A percentile compares a stretch with the other conserved stretches of the same genome.
Evolutionary conservation across 2,888 invertebrate species (phyloP).

Genomic region (Amaurobius ferox): DNA sequence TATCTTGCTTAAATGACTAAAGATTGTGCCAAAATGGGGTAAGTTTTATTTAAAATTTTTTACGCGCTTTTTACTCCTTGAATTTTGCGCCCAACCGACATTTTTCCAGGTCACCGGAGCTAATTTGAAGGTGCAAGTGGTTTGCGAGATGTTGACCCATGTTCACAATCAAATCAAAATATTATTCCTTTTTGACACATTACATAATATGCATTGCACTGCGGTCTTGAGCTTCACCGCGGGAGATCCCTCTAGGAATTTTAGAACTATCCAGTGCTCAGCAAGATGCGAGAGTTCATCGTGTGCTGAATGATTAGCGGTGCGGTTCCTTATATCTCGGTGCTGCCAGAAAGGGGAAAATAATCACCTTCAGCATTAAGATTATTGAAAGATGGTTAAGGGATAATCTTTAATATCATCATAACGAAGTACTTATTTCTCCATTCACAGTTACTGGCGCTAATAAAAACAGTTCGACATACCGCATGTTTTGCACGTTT

Average conservation of each 20-base stretch:
- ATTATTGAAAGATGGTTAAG: constrained; percentile 24
- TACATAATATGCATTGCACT: constrained; percentile 22
- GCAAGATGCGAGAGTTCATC: background rate
- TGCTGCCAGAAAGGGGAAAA: constrained; percentile 6
- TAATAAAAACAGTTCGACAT: too few species aligned
- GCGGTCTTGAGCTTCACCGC: constrained; percentile 1
- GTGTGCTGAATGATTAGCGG: background rate
- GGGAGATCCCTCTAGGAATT: constrained; percentile 25
- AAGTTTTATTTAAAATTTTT: constrained; percentile 54
- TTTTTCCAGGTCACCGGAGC: background rate
- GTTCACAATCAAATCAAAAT: constrained; percentile 25
- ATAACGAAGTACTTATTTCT: too few species aligned
- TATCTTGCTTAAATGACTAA: constrained; percentile 73
- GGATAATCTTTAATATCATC: background rate
- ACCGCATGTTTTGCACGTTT: too few species aligned
- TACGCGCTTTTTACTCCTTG: background rate
- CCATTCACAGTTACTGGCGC: too few species aligned
- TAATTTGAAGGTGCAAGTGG: constrained; percentile 61
- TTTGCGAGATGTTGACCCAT: constrained; percentile 38
- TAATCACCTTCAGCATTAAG: constrained; percentile 23
- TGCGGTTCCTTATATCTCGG: background rate
- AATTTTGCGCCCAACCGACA: background rate
- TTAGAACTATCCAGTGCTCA: background rate
- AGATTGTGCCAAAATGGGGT: constrained; percentile 74
- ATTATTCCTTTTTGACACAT: constrained; percentile 33